Conservation (phyloP, 2,797 vertebrate genomes). For the Cygnus olor region DNA sequence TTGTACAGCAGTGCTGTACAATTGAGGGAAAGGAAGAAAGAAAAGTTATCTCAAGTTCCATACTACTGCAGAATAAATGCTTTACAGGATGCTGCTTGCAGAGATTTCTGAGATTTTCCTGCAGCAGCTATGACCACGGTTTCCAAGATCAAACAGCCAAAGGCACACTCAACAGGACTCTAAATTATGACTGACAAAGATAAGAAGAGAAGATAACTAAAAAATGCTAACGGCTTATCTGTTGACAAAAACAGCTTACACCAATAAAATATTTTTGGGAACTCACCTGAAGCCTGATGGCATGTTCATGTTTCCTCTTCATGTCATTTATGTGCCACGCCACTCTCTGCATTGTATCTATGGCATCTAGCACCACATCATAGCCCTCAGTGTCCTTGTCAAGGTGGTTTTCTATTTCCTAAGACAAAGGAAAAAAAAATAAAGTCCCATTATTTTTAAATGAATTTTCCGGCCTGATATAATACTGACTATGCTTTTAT, state of each 20-base stretch:
- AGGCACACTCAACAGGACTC: slow-evolving; percentile 3
- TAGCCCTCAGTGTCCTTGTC: slow-evolving; percentile 95
- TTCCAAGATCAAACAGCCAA: slow-evolving; percentile 36
- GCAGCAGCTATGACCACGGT: slow-evolving; percentile 10
- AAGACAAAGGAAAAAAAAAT: background rate
- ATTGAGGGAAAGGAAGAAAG: slow-evolving; percentile 40
- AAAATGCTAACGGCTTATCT: slow-evolving; percentile 7
- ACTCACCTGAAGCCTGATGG: slow-evolving; percentile 91
- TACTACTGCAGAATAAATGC: slow-evolving; percentile 39
- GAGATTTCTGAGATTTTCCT: slow-evolving; percentile 47
- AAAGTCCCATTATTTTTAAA: background rate
- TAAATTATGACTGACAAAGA: slow-evolving; percentile 42
- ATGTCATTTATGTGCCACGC: slow-evolving; percentile 99
- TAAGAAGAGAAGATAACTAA: slow-evolving; percentile 31
- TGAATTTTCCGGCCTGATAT: background rate
- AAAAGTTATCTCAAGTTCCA: slow-evolving; percentile 56
- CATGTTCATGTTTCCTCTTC: slow-evolving; percentile 98
- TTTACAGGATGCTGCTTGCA: slow-evolving; percentile 57
- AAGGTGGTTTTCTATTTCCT: slow-evolving; percentile 98
- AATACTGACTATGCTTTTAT: background rate
- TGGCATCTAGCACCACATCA: slow-evolving; percentile 94
- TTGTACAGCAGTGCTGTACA: slow-evolving; percentile 29
- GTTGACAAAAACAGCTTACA: background rate
- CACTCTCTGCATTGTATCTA: slow-evolving; percentile 98
- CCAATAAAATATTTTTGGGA: background rate